These are phyloP conservation scores for Oxytorus armatus DNA, from an alignment of 2,888 invertebrate genomes.

Conservation along the genomic window DNA sequence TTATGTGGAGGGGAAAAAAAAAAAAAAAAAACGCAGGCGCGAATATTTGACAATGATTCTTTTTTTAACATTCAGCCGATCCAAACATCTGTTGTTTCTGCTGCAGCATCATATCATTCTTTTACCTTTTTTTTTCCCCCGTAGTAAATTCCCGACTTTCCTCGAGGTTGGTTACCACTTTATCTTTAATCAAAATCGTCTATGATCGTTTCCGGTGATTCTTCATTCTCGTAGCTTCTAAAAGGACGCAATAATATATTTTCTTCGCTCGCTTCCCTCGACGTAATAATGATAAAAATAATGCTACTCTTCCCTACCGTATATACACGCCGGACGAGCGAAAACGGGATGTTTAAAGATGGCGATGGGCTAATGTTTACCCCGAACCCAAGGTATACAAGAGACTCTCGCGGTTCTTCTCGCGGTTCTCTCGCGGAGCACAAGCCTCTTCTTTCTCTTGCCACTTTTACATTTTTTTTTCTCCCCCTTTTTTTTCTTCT, in stretches of 20 bases:
- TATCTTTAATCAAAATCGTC: too few species aligned
- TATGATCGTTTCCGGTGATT: slow-evolving; percentile 6
- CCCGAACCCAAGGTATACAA: slow-evolving; percentile 45
- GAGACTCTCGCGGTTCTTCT: slow-evolving; percentile 22
- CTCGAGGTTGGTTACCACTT: too few species aligned
- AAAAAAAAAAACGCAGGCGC: slow-evolving; percentile 34
- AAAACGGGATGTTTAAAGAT: slow-evolving; percentile 78
- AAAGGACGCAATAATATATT: slow-evolving; percentile 1
- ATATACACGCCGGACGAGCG: background rate
- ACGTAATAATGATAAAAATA: slow-evolving; percentile 32
- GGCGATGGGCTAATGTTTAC: slow-evolving; percentile 75
- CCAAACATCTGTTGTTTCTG: too few species aligned
- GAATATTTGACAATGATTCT: slow-evolving; percentile 13
- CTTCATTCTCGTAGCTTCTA: background rate
- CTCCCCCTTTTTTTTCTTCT: slow-evolving; percentile 61
- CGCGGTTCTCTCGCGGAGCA: slow-evolving; percentile 4
- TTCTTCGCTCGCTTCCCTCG: slow-evolving; percentile 20
- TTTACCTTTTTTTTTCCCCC: background rate
- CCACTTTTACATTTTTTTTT: slow-evolving; percentile 61
- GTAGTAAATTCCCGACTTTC: too few species aligned
- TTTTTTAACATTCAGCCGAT: background rate
- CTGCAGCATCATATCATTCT: too few species aligned
- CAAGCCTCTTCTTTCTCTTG: slow-evolving; percentile 32
- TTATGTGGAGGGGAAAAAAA: slow-evolving; percentile 29
- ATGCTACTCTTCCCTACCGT: background rate